Evolutionary conservation across 2,797 vertebrate species (phyloP).

Genomic region (Limosa lapponica): DNA sequence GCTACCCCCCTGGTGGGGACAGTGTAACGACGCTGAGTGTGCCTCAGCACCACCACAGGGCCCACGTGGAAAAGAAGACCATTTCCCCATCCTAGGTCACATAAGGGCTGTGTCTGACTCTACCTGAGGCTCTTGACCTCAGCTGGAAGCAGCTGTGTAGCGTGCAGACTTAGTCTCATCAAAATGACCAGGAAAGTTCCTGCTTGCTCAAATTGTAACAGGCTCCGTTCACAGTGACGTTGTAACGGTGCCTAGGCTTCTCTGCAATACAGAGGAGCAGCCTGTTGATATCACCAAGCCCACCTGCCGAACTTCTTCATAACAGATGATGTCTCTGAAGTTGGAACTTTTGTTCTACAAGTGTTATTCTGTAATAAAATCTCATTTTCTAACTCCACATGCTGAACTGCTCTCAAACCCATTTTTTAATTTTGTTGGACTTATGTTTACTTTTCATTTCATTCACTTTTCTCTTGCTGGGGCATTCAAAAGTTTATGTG

Average conservation of each 20-base stretch:
- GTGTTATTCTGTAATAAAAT: background rate
- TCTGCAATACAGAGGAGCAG: background rate
- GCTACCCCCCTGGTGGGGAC: background rate
- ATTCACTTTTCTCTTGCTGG: background rate
- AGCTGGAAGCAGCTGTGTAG: background rate
- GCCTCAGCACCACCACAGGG: background rate
- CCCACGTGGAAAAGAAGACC: background rate
- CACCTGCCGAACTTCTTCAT: background rate
- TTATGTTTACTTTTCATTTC: background rate
- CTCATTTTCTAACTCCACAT: background rate
- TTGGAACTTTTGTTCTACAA: background rate
- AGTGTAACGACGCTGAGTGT: rapidly evolving
- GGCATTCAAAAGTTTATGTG: background rate
- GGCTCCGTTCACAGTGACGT: background rate
- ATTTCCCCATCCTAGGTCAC: background rate
- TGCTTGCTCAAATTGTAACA: background rate
- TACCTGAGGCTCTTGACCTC: background rate
- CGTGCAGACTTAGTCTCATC: background rate
- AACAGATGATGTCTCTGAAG: background rate
- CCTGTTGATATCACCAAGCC: background rate
- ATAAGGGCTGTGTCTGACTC: background rate
- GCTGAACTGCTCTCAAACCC: background rate
- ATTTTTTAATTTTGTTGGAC: background rate
- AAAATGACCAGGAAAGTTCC: background rate
- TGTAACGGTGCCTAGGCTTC: background rate